Conservation (phyloP, 1,140 invertebrate species). For the Coenobita brevimanus region DNA sequence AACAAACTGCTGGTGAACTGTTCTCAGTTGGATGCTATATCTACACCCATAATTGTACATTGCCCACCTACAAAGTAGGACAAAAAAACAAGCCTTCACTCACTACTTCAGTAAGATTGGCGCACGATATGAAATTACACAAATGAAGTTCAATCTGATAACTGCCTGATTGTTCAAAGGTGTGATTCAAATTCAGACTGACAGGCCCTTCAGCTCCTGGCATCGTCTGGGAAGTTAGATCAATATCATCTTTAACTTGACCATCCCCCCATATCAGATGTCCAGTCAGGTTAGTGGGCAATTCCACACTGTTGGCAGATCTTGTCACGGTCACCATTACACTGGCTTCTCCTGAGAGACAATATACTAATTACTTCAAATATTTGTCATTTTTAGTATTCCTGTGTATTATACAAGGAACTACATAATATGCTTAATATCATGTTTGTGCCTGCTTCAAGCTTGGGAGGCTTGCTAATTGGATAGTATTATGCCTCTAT, state of each 20-base stretch:
- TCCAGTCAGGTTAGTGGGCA: conserved; percentile 19
- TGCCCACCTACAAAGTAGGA: no score
- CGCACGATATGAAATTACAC: conserved; percentile 20
- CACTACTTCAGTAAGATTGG: not conserved
- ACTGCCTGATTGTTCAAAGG: conserved; percentile 6
- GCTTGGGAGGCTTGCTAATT: no score
- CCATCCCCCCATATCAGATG: conserved; percentile 25
- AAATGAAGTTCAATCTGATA: conserved; percentile 4
- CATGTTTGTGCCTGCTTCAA: no score
- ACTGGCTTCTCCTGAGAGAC: not conserved
- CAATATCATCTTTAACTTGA: not conserved
- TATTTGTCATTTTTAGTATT: no score
- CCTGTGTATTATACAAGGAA: no score
- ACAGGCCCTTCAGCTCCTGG: not conserved
- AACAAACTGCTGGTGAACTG: no score
- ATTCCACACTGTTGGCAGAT: not conserved
- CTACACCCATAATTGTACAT: no score
- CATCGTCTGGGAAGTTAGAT: conserved; percentile 12
- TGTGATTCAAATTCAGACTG: not conserved
- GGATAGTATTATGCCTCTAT: no score
- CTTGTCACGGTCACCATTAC: not conserved
- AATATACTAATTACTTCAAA: no score
- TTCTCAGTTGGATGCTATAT: no score
- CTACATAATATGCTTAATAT: no score
- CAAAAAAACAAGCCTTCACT: no score